phyloP scores from a whole-genome alignment of 2,113 vertebrate genomes.

The Sorex araneus region DNA sequence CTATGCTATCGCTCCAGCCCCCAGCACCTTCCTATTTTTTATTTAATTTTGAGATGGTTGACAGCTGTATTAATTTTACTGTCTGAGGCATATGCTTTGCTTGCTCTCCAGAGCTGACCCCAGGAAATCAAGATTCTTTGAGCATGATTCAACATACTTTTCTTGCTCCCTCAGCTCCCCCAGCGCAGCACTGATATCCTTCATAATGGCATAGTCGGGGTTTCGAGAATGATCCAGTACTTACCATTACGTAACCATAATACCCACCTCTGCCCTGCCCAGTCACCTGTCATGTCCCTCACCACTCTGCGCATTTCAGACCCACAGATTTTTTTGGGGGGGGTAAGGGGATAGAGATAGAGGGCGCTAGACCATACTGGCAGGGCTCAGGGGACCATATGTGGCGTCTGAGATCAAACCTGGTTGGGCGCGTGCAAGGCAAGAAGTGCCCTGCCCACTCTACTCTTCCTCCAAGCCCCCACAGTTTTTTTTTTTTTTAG shows the following conservation, averaged over 20 bases:
- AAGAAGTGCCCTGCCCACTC: too few species aligned
- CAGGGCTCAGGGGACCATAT: too few species aligned
- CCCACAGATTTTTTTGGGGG: background rate
- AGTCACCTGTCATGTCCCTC: background rate
- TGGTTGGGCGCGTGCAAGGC: too few species aligned
- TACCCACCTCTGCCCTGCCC: background rate
- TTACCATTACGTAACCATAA: background rate
- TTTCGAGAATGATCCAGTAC: background rate
- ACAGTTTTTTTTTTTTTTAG: too few species aligned
- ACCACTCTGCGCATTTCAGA: background rate
- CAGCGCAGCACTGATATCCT: background rate
- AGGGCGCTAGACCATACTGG: background rate
- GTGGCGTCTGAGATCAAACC: too few species aligned
- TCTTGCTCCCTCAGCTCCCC: background rate
- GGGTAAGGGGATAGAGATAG: too few species aligned
- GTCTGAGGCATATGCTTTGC: background rate
- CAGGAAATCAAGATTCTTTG: slow-evolving; percentile 4
- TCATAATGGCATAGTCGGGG: background rate
- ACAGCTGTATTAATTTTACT: too few species aligned
- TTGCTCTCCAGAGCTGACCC: background rate
- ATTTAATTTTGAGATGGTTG: too few species aligned
- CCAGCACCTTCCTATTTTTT: too few species aligned
- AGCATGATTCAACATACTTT: background rate
- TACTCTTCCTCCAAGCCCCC: too few species aligned
- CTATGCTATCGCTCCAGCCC: too few species aligned